Percentiles rank a stretch among this genome's conserved stretches.
These are phyloP conservation scores for Agapetus fuscipes DNA, from an alignment of 2,888 invertebrate genomes.

Conservation along the genomic window DNA sequence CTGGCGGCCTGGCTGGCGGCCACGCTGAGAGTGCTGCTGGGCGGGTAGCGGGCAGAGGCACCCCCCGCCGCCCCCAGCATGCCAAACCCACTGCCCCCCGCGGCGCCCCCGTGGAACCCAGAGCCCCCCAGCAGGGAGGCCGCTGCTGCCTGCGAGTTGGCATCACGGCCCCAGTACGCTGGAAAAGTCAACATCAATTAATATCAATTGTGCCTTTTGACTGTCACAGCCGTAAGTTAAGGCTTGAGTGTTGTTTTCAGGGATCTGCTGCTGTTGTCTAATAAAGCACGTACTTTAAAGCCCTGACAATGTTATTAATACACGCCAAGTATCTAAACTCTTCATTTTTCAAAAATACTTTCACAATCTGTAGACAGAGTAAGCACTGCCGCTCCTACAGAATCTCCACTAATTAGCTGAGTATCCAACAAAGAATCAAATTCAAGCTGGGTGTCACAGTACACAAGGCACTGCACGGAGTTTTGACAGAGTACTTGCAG, in stretches of 20 bases:
- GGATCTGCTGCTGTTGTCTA: background rate
- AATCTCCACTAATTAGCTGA: too few species aligned
- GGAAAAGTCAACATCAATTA: conserved; percentile 29
- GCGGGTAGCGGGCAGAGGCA: conserved; percentile 38
- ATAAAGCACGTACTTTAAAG: too few species aligned
- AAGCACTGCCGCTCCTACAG: too few species aligned
- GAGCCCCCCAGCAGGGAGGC: conserved; percentile 22
- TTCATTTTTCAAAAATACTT: too few species aligned
- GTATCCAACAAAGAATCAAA: too few species aligned
- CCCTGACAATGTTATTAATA: too few species aligned
- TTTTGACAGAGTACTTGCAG: too few species aligned
- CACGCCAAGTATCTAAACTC: too few species aligned
- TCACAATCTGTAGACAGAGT: too few species aligned
- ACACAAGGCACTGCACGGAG: too few species aligned
- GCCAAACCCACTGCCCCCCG: conserved; percentile 39
- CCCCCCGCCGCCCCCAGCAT: conserved; percentile 45
- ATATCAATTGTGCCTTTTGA: conserved; percentile 7
- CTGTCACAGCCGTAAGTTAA: background rate
- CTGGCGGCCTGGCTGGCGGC: conserved; percentile 81
- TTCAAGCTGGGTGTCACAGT: too few species aligned
- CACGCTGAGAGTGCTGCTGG: conserved; percentile 67
- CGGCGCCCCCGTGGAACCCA: conserved; percentile 34
- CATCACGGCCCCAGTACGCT: conserved; percentile 78
- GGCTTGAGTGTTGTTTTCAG: too few species aligned
- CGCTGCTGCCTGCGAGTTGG: conserved; percentile 21